Base-by-base conservation (phyloP, 2,113 vertebrate genomes). In the Amphilophus citrinellus region DNA sequence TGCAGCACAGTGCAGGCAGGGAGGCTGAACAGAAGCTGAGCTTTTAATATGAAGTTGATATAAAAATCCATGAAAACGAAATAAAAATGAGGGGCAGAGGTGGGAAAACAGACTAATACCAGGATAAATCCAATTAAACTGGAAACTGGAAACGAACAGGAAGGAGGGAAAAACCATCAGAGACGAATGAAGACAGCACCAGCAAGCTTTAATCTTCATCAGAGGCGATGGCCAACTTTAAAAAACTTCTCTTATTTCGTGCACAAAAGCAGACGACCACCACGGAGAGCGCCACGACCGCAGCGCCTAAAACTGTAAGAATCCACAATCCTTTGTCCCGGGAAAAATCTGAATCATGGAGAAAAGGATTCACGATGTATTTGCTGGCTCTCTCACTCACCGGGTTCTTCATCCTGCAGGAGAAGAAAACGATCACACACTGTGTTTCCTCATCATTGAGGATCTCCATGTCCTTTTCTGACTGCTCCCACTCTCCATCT, bases 391-490 rank as follows among this genome's bases (percentile, higher is more conserved):
- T 2, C 20, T 5, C 0, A 3, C 78, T 76, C 18, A 90, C 6
- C 0, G 63, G 78, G 57, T 91, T 93, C 61, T 17, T 3, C 11
- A 88, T 77, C 10, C 0, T 15, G 35, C 93, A 94, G 35, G 37
- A 35, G 35, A 35, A 17, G 57, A 89, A 71, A 0, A 1, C 30
- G 10, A 32, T 0, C 2, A 66, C 2, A 0, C 0, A 0, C 1
- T 0, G 0, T 0, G 2, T 17, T 0, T 18, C 6, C 2, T 22
- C 11, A 1, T 17, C 0, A 0, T 22, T n/a, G 0, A 0, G 4
- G 60, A 88, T 65, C 0, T 0, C 0, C 0, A 30, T 1, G 2
- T 0, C 1, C 1, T 24, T 7, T 0, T 0, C 2, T 1, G 0
- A 2, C 15, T 1, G 0, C 0, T 3, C 1, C 88, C 73, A 89